Evolutionary conservation across 2,797 vertebrate species (phyloP).

Genomic region (Squalus acanthias): DNA sequence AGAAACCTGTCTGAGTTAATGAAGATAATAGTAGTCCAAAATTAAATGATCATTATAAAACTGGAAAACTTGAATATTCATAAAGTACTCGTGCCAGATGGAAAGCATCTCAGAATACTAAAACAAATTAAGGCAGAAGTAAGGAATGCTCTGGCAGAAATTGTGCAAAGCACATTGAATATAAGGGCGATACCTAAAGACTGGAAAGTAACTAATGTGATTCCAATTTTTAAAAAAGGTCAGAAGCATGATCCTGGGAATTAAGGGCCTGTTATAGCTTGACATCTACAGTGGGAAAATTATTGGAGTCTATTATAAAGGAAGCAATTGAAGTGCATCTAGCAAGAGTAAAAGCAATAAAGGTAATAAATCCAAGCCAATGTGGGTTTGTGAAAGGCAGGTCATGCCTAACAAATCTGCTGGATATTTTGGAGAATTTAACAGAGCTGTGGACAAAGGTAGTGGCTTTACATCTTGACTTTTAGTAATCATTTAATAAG

Average conservation of each 20-base stretch:
- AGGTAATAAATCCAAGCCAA: conserved; percentile 35
- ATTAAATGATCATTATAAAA: conserved; percentile 10
- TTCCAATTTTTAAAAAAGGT: conserved; percentile 36
- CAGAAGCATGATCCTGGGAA: conserved; percentile 35
- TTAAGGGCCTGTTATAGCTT: conserved; percentile 35
- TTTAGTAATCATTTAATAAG: conserved; percentile 28
- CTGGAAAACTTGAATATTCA: conserved; percentile 17
- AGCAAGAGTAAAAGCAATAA: conserved; percentile 37
- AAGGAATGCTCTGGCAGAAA: conserved; percentile 33
- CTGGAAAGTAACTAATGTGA: conserved; percentile 35
- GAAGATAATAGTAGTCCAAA: conserved; percentile 14
- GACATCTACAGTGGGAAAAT: conserved; percentile 35
- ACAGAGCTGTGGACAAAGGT: conserved; percentile 24
- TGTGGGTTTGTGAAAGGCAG: conserved; percentile 37
- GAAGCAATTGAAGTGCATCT: conserved; percentile 35
- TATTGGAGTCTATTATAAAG: conserved; percentile 37
- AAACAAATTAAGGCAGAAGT: conserved; percentile 19
- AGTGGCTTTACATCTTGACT: conserved; percentile 16
- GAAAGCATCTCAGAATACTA: conserved; percentile 19
- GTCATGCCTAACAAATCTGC: conserved; percentile 34
- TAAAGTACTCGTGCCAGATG: background rate
- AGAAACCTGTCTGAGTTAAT: background rate
- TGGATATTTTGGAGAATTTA: conserved; percentile 31
- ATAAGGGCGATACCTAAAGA: conserved; percentile 15
- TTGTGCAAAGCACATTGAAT: conserved; percentile 14